phyloP scores from a whole-genome alignment of 2,797 vertebrate genomes.

The Danio jaintianensis region DNA sequence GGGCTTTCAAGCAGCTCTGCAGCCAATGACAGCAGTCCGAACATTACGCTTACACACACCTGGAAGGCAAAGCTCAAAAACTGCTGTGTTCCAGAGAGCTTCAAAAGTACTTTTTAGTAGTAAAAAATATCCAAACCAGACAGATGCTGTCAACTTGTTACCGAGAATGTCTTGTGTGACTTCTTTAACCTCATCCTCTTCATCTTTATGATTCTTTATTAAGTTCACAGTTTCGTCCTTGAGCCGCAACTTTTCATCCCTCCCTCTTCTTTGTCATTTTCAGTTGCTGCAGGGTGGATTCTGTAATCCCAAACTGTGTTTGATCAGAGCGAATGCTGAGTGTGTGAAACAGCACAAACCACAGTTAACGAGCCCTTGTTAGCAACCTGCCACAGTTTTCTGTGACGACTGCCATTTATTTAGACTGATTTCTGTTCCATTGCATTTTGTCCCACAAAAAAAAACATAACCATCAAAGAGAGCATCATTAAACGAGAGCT shows the following conservation, averaged over 20 bases:
- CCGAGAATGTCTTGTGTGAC: not conserved
- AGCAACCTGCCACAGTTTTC: constrained; percentile 55
- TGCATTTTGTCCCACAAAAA: constrained; percentile 42
- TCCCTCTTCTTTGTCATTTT: constrained; percentile 27
- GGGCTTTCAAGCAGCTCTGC: constrained; percentile 13
- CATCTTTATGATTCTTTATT: constrained; percentile 40
- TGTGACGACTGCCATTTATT: constrained; percentile 59
- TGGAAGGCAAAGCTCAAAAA: not conserved
- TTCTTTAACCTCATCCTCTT: constrained; percentile 30
- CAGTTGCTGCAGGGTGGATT: constrained; percentile 27
- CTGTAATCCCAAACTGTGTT: constrained; percentile 45
- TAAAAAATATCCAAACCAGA: constrained; percentile 10
- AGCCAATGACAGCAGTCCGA: not conserved
- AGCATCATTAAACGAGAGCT: constrained; percentile 35
- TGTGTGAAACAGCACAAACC: not conserved
- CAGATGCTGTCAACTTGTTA: constrained; percentile 5
- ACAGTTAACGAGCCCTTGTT: constrained; percentile 61
- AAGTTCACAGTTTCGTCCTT: constrained; percentile 49
- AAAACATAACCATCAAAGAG: constrained; percentile 45
- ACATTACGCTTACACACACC: not conserved
- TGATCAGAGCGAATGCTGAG: constrained; percentile 35
- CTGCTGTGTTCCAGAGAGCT: not conserved
- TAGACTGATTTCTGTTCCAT: constrained; percentile 47
- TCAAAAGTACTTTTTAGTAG: constrained; percentile 11
- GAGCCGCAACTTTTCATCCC: constrained; percentile 29